Conservation (phyloP, 2,113 vertebrate genomes). For the Stictonetta naevosa region DNA sequence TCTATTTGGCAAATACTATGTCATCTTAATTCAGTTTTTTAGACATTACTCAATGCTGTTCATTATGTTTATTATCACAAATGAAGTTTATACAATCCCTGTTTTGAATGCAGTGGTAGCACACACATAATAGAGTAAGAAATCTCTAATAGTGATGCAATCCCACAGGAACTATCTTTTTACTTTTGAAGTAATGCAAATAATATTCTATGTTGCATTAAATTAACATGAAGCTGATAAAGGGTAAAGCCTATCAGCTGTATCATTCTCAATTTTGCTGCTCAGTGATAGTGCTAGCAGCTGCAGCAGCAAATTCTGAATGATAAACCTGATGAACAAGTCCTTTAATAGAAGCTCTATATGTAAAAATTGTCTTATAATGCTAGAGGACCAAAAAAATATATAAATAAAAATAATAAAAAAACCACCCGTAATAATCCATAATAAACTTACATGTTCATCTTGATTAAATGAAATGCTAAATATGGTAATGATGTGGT, state of each 20-base stretch:
- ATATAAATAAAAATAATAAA: too few relatives aligned
- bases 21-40: conserved; percentile 37
- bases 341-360: not conserved
- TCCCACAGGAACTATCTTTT: conserved; percentile 7
- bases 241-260: conserved; percentile 15
- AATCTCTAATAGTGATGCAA: conserved; percentile 29
- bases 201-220: conserved; percentile 47
- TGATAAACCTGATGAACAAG: not conserved
- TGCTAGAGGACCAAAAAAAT: not conserved
- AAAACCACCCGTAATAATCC: not conserved
- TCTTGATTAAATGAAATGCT: not conserved
- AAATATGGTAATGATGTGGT: not conserved
- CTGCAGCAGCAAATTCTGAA: not conserved
- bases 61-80: conserved; percentile 54
- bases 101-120: not conserved
- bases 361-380: not conserved
- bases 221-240: conserved; percentile 48
- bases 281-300: not conserved
- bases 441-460: not conserved
- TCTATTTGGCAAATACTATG: not conserved
- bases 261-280: not conserved
- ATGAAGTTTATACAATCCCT: conserved; percentile 2
- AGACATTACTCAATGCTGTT: conserved; percentile 25
- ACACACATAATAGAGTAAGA: conserved; percentile 14
- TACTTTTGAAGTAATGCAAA: conserved; percentile 30